Base-by-base conservation (phyloP, 2,113 vertebrate species). In the Silurus meridionalis region DNA sequence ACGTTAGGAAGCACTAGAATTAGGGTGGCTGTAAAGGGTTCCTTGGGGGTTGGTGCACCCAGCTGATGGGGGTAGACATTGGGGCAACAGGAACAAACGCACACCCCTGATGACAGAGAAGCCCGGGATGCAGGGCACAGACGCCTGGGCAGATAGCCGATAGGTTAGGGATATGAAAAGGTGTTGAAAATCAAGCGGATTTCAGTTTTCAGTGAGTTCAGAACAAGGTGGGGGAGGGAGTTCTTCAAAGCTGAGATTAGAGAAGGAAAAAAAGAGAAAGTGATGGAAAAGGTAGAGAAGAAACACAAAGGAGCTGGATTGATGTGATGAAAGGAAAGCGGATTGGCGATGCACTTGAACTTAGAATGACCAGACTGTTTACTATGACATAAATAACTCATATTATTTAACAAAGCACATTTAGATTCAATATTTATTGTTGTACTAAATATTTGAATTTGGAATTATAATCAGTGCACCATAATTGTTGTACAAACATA, bases 101-200 rank as follows among this genome's bases (percentile, higher is more conserved):
- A 85, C 83, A 83, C 85, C 67, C 61, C 84, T 72, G 91, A 86
- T 92, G 93, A 94, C 92, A 94, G 93, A 92, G 86, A 78, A 52
- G 71, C 80, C 82, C 60, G 72, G 83, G 48, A 10, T 63, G 61
- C 81, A 86, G 78, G 74, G 82, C 88, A 74, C 79, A 46, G 23
- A 55, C 5, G 21, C 19, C 58, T 13, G 9, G 25, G 88, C 83
- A 92, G 91, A 92, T 80, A 88, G 86, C 82, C 85, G 67, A 77
- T 57, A 72, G 77, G 85, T 69, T 81, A 85, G 83, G 83, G 85
- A 91, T 92, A 92, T 94, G 92, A 93, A 91, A 90, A 92, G 90
- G 93, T 94, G 93, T 92, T 94, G 93, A 95, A 37, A 93, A 94
- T 75, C 21, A 57, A 91, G 79, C 78, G n/a, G 90, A 92, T 92